Percentiles rank a stretch among this genome's conserved stretches.
These are phyloP conservation scores for Netelia fuscicornis DNA, from an alignment of 2,888 invertebrate genomes.

Conservation along the genomic window DNA sequence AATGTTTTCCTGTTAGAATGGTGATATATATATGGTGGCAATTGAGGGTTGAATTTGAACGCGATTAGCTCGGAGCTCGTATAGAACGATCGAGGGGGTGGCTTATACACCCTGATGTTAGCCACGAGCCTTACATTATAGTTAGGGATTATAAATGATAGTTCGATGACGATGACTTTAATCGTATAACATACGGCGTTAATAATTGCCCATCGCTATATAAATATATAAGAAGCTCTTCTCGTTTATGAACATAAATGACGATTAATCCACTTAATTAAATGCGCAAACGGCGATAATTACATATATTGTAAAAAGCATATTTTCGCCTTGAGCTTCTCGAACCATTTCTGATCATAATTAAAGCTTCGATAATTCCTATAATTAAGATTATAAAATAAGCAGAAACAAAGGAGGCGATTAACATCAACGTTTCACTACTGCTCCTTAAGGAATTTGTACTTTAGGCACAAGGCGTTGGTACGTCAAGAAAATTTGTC, in stretches of 20 bases:
- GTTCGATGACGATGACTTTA: constrained; percentile 74
- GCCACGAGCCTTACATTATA: constrained; percentile 55
- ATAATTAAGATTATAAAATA: too few relatives aligned
- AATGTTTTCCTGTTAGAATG: constrained; percentile 2
- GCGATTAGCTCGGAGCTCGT: constrained; percentile 38
- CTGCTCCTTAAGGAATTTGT: too few relatives aligned
- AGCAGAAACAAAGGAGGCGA: too few relatives aligned
- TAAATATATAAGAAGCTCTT: constrained; percentile 4
- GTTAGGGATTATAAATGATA: constrained; percentile 73
- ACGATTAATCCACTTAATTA: constrained; percentile 7
- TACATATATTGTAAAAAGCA: neutral
- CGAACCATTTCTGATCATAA: too few relatives aligned
- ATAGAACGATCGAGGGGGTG: neutral
- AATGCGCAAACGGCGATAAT: constrained; percentile 6
- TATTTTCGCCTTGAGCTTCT: too few relatives aligned
- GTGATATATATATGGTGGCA: constrained; percentile 34
- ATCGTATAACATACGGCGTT: constrained; percentile 72
- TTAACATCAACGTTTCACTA: too few relatives aligned
- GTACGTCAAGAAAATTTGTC: neutral
- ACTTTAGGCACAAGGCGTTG: neutral
- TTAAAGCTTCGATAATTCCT: too few relatives aligned
- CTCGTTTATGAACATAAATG: constrained; percentile 3
- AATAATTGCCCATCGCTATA: constrained; percentile 66
- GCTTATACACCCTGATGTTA: constrained; percentile 37
- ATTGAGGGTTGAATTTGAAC: constrained; percentile 41